Percentiles rank a stretch among this genome's conserved stretches.
Conservation (phyloP, 2,797 vertebrate species). For the Chrysocyon brachyurus region DNA sequence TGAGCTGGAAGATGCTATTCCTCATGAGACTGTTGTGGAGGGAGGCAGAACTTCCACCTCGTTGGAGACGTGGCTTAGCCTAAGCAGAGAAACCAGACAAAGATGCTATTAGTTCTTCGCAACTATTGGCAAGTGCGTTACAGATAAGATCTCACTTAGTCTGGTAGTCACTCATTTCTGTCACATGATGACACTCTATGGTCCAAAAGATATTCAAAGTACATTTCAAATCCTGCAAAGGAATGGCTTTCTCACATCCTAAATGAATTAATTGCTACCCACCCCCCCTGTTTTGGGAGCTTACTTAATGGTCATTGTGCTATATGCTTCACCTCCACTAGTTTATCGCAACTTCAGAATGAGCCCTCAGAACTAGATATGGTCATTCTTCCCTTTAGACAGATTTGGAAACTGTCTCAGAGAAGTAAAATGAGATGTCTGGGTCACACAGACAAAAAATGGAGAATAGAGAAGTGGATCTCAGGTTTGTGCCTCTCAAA, state of each 20-base stretch:
- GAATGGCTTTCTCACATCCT: neutral
- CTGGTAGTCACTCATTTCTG: neutral
- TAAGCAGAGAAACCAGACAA: constrained; percentile 84
- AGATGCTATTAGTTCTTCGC: constrained; percentile 58
- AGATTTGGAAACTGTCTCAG: neutral
- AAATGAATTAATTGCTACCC: neutral
- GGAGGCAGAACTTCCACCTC: constrained; percentile 97
- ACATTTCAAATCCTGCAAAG: neutral
- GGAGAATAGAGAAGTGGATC: neutral
- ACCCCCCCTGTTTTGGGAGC: neutral
- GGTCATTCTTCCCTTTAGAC: neutral
- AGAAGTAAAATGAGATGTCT: neutral
- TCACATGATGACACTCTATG: neutral
- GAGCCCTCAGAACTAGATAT: neutral
- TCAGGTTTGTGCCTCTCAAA: constrained; percentile 1
- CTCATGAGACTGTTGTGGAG: constrained; percentile 98
- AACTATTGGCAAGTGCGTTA: neutral
- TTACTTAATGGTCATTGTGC: neutral
- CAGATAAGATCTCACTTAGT: neutral
- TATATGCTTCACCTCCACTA: neutral
- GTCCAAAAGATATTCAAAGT: neutral
- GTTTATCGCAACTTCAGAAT: neutral
- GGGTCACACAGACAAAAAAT: neutral
- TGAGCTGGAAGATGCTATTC: constrained; percentile 99
- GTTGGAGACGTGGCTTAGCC: constrained; percentile 96